phyloP scores from a whole-genome alignment of 2,888 invertebrate species.

The Drosophila pegasa region DNA sequence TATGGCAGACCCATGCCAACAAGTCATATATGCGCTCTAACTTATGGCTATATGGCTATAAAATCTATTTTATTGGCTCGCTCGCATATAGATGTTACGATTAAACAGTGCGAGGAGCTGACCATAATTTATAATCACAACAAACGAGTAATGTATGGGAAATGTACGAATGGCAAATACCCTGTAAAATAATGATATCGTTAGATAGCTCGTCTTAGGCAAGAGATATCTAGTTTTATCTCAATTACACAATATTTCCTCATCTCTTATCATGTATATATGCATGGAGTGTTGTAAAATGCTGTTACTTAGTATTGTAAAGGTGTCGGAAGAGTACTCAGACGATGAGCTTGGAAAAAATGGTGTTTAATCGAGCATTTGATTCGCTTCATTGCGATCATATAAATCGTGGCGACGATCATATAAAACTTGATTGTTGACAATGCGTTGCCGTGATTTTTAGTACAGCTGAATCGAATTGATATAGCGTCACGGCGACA shows the following conservation, averaged over 20 bases:
- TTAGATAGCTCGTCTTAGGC: background rate
- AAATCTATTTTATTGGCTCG: conserved; percentile 62
- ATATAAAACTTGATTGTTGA: conserved; percentile 58
- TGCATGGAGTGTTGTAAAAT: background rate
- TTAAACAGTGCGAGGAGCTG: conserved; percentile 52
- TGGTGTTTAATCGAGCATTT: conserved; percentile 8
- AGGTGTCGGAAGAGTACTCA: conserved; percentile 3
- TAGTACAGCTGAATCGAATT: conserved; percentile 48
- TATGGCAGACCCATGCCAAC: conserved; percentile 35
- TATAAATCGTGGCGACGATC: conserved; percentile 62
- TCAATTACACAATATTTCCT: background rate
- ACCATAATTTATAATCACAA: conserved; percentile 64
- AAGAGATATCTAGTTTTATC: no score
- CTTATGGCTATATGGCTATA: conserved; percentile 56
- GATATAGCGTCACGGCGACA: conserved; percentile 55
- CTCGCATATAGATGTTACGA: conserved; percentile 63
- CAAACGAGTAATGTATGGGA: background rate
- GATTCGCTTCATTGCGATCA: conserved; percentile 40
- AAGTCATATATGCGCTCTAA: conserved; percentile 54
- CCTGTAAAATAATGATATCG: background rate
- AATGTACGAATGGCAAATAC: conserved; percentile 15
- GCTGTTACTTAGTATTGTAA: background rate
- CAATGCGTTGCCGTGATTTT: conserved; percentile 70
- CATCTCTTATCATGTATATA: no score
- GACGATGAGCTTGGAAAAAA: background rate